These are phyloP conservation scores for Ramphastos sulfuratus DNA, from an alignment of 2,113 vertebrate species.

Conservation along the genomic window DNA sequence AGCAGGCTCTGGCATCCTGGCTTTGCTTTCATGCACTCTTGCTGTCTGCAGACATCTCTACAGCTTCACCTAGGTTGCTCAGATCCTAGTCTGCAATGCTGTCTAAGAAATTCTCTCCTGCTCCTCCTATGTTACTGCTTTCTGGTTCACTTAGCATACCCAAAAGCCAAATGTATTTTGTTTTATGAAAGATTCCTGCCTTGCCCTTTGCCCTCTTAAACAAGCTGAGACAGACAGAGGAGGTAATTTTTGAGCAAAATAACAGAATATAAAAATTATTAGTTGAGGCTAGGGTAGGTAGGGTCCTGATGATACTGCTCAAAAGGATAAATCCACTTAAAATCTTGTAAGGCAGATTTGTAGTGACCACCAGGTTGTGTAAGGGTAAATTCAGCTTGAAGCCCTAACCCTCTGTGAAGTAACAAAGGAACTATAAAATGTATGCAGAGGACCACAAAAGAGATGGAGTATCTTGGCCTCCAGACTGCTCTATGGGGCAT, in stretches of 20 bases:
- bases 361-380: not conserved
- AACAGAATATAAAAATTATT: not conserved
- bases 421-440: not conserved
- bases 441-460: not conserved
- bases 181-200: not conserved
- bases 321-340: not conserved
- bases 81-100: not conserved
- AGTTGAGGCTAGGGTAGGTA: not conserved
- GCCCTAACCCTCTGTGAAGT: not conserved
- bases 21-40: rapidly evolving
- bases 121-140: not conserved
- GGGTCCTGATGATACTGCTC: not conserved
- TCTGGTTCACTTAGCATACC: not conserved
- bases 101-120: not conserved
- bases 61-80: not conserved
- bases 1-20: not conserved
- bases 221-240: not conserved
- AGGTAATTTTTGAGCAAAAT: not conserved
- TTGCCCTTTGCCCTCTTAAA: not conserved
- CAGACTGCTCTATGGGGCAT: not conserved
- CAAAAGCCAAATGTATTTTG: not conserved
- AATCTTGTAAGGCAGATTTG: not conserved
- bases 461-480: rapidly evolving
- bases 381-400: not conserved
- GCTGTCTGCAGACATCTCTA: not conserved